phyloP scores from a whole-genome alignment of 2,888 invertebrate genomes.

The Andrena minutula region DNA sequence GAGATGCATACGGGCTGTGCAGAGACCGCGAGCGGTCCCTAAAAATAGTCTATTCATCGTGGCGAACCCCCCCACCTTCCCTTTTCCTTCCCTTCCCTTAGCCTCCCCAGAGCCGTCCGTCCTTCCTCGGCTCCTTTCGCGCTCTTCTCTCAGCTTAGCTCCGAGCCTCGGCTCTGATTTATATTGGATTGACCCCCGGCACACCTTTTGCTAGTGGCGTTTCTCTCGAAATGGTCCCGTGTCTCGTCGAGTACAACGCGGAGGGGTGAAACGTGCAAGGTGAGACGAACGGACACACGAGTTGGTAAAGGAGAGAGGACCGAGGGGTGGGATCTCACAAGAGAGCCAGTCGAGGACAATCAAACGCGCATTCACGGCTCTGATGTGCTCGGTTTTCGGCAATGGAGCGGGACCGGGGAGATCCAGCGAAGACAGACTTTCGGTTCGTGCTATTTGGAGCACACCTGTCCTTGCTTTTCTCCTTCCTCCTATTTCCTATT shows the following conservation, averaged over 20 bases:
- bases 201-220: slow-evolving; percentile 76
- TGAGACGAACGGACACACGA: slow-evolving; percentile 26
- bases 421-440: slow-evolving; percentile 65
- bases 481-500: slow-evolving; percentile 49
- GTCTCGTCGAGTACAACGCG: slow-evolving; percentile 51
- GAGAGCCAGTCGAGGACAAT: slow-evolving; percentile 78
- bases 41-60: slow-evolving; percentile 72
- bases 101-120: slow-evolving; percentile 13
- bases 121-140: slow-evolving; percentile 29
- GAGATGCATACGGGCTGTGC: slow-evolving; percentile 41
- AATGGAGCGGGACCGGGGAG: slow-evolving; percentile 60
- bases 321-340: slow-evolving; percentile 48
- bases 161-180: slow-evolving; percentile 78
- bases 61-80: slow-evolving; percentile 32
- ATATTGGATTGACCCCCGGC: slow-evolving; percentile 81
- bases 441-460: slow-evolving; percentile 77
- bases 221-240: slow-evolving; percentile 75
- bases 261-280: slow-evolving; percentile 37
- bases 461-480: slow-evolving; percentile 78
- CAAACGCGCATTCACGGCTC: slow-evolving; percentile 79
- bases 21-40: slow-evolving; percentile 66
- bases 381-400: slow-evolving; percentile 71
- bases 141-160: slow-evolving; percentile 48
- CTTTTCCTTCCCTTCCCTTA: slow-evolving; percentile 7
- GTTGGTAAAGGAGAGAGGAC: slow-evolving; percentile 3